phyloP scores from a whole-genome alignment of 2,113 vertebrate species.

The Festucalex cinctus region DNA sequence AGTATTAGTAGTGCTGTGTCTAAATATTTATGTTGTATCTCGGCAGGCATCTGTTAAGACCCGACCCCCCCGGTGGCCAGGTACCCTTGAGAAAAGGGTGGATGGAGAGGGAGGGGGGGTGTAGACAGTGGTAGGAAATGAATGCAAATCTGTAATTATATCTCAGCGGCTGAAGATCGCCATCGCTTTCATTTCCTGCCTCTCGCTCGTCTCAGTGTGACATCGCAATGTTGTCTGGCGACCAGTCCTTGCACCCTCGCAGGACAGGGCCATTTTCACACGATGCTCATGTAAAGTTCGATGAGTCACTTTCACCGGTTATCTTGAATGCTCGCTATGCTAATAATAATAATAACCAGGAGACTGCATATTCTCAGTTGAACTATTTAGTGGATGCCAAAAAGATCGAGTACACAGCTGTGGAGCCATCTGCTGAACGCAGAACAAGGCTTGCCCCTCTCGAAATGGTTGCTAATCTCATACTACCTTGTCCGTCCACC shows the following conservation, averaged over 20 bases:
- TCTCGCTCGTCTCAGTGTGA: background rate
- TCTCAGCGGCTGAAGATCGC: background rate
- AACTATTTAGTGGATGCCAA: too few relatives aligned
- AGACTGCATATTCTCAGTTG: too few relatives aligned
- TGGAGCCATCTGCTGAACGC: too few relatives aligned
- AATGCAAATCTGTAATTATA: constrained; percentile 12
- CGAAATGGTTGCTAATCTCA: too few relatives aligned
- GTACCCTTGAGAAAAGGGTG: constrained; percentile 4
- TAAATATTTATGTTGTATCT: constrained; percentile 14
- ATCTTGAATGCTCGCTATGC: too few relatives aligned
- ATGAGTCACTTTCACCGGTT: too few relatives aligned
- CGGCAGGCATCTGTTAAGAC: constrained; percentile 2
- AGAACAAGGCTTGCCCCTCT: too few relatives aligned
- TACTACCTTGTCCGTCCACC: too few relatives aligned
- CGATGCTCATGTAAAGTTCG: too few relatives aligned
- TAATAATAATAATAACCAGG: too few relatives aligned
- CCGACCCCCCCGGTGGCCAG: background rate
- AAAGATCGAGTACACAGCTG: too few relatives aligned
- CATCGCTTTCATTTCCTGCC: constrained; percentile 9
- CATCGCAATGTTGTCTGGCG: background rate
- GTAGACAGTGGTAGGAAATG: background rate
- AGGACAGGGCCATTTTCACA: background rate
- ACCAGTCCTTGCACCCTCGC: background rate
- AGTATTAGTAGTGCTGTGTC: background rate
- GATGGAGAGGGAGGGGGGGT: background rate